Percentiles rank a stretch among this genome's conserved stretches.
Evolutionary conservation across 2,113 vertebrate genomes (phyloP).

Genomic region (Ahaetulla prasina): DNA sequence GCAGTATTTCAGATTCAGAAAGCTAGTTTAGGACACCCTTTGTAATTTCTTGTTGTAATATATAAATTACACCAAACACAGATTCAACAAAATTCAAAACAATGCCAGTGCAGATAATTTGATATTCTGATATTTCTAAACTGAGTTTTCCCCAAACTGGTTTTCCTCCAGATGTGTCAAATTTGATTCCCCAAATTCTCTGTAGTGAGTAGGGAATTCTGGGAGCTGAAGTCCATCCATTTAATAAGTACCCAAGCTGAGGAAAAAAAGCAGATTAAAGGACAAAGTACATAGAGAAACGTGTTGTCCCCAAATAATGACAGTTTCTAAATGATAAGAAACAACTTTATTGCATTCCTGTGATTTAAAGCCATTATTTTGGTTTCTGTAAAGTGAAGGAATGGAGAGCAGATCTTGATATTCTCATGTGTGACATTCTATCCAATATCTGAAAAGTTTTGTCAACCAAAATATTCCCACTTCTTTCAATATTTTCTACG

Average conservation of each 20-base stretch:
- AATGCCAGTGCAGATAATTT: not conserved
- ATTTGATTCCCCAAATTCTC: not conserved
- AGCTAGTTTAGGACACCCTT: not conserved
- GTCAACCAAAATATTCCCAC: not conserved
- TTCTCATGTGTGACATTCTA: not conserved
- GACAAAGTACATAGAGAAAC: not conserved
- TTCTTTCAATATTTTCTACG: not conserved
- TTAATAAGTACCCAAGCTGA: not conserved
- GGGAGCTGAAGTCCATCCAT: not conserved
- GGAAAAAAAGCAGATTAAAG: not conserved
- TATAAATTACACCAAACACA: not conserved
- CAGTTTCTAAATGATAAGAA: not conserved
- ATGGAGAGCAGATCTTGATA: not conserved
- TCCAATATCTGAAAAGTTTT: not conserved
- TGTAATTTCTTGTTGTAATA: not conserved
- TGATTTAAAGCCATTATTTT: not conserved
- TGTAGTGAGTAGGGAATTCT: not conserved
- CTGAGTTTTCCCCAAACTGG: not conserved
- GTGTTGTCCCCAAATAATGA: not conserved
- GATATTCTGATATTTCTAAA: not conserved
- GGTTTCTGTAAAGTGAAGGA: not conserved
- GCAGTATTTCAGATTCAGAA: conserved; percentile 5
- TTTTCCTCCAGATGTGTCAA: not conserved
- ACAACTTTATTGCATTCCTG: not conserved
- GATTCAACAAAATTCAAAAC: not conserved